Evolutionary conservation across 2,888 invertebrate genomes (phyloP).

Genomic region (Trissonchulus latispiculum): DNA sequence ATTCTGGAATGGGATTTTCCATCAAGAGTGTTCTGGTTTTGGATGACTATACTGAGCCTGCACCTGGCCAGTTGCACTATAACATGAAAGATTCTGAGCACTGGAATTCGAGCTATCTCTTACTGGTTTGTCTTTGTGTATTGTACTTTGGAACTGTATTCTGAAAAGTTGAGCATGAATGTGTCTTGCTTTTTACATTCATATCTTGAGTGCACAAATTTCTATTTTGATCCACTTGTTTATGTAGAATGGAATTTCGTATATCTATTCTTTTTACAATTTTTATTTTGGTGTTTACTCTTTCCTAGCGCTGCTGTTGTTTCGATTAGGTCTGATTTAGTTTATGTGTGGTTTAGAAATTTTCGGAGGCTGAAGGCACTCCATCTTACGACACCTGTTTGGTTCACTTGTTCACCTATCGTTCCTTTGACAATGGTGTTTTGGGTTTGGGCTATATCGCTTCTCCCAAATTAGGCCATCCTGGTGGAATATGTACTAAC

Average conservation of each 20-base stretch:
- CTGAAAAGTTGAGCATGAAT: too few species aligned
- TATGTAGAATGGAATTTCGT: too few species aligned
- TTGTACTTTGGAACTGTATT: too few species aligned
- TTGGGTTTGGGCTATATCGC: slow-evolving; percentile 91
- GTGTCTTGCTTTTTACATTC: too few species aligned
- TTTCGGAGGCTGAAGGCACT: slow-evolving; percentile 22
- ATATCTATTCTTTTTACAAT: too few species aligned
- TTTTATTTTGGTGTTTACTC: too few species aligned
- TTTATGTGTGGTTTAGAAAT: too few species aligned
- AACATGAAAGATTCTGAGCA: slow-evolving; percentile 78
- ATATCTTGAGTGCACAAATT: too few species aligned
- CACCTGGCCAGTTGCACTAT: slow-evolving; percentile 77
- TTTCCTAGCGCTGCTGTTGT: too few species aligned
- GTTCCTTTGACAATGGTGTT: slow-evolving; percentile 89
- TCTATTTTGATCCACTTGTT: too few species aligned
- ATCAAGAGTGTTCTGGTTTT: slow-evolving; percentile 88
- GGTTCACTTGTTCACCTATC: slow-evolving; percentile 89
- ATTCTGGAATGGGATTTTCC: slow-evolving; percentile 78
- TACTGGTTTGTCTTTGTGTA: too few species aligned
- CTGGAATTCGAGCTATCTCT: slow-evolving; percentile 78
- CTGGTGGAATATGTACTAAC: slow-evolving; percentile 92
- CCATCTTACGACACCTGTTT: slow-evolving; percentile 60
- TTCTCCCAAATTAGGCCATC: slow-evolving; percentile 78
- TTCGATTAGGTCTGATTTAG: too few species aligned
- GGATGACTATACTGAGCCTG: slow-evolving; percentile 65